phyloP scores from a whole-genome alignment of 2,888 invertebrate species.

The Harpagoxenus sublaevis region DNA sequence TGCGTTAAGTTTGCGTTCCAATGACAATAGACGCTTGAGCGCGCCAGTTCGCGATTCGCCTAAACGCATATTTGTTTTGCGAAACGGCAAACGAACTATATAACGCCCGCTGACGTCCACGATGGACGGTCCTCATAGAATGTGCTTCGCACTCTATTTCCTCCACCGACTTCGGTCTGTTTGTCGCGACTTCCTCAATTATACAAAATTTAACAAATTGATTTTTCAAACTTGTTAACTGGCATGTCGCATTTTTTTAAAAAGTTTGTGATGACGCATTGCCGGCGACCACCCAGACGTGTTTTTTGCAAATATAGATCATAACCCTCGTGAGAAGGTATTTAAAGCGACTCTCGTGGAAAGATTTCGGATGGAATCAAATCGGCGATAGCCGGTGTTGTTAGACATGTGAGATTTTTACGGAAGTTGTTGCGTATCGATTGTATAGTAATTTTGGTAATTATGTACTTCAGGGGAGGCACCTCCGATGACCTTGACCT shows the following conservation, averaged over 20 bases:
- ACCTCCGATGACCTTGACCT: no score
- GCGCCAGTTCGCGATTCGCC: not conserved
- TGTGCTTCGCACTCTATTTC: not conserved
- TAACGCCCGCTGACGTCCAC: not conserved
- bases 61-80: not conserved
- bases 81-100: not conserved
- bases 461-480: no score
- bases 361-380: no score
- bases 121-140: not conserved
- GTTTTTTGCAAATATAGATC: not conserved
- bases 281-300: not conserved
- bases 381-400: no score
- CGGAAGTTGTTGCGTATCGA: no score
- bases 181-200: not conserved
- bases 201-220: not conserved
- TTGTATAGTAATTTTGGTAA: no score
- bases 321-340: not conserved
- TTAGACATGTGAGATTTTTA: no score
- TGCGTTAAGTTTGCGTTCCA: not conserved
- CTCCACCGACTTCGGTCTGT: no score
- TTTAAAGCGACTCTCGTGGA: not conserved
- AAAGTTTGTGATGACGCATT: accelerated
- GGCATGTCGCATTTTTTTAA: not conserved
- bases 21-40: not conserved
- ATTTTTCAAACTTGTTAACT: not conserved